phyloP scores from a whole-genome alignment of 2,113 vertebrate genomes.

The Leptobrachium ailaonicum region DNA sequence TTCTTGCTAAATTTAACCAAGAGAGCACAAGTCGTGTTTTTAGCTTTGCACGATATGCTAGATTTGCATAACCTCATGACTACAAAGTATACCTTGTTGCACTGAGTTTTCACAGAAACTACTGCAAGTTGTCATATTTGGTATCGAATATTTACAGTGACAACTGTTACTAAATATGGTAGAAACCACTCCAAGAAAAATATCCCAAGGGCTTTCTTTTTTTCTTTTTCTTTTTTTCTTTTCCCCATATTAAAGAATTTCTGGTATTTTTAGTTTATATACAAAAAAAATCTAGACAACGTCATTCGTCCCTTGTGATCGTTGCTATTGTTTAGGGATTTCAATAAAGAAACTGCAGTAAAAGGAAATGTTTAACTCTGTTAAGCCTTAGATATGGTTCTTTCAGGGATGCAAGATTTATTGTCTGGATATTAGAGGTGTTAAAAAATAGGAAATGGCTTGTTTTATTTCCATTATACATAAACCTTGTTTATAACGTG shows the following conservation, averaged over 20 bases:
- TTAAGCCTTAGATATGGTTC: slow-evolving; percentile 6
- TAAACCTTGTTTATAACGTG: slow-evolving; percentile 4
- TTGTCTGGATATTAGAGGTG: not conserved
- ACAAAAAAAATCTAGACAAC: slow-evolving; percentile 33
- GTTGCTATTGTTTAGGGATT: slow-evolving; percentile 21
- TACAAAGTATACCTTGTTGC: not conserved
- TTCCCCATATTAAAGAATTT: slow-evolving; percentile 27
- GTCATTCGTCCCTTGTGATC: slow-evolving; percentile 19
- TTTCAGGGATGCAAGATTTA: slow-evolving; percentile 9
- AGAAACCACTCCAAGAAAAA: slow-evolving; percentile 18
- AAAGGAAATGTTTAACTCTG: slow-evolving; percentile 36
- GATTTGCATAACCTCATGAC: not conserved
- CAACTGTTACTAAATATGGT: slow-evolving; percentile 47
- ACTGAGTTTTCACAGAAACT: not conserved
- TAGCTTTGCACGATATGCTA: too few species aligned
- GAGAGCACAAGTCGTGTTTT: too few species aligned
- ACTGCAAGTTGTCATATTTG: not conserved
- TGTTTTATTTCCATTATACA: slow-evolving; percentile 14
- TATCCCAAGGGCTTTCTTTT: not conserved
- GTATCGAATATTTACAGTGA: not conserved
- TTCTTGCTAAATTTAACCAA: too few species aligned
- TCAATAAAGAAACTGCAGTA: slow-evolving; percentile 25
- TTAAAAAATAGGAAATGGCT: not conserved
- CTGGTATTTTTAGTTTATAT: slow-evolving; percentile 45
- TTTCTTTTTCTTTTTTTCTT: not conserved